These are phyloP conservation scores for Sus cebifrons DNA, from an alignment of 2,797 vertebrate species.

Conservation along the genomic window DNA sequence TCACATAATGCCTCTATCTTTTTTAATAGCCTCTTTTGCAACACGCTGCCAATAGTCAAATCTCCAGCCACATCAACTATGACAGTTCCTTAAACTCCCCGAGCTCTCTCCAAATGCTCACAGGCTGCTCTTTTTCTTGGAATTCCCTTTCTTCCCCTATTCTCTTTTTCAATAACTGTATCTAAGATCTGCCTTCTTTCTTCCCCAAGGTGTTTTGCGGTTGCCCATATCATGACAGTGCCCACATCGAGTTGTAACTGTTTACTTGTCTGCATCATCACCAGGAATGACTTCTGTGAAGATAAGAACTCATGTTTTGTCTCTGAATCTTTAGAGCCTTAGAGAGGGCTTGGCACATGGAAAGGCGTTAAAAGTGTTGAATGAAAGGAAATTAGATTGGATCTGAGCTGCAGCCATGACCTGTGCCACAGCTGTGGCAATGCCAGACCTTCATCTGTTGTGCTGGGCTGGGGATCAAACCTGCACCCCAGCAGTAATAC, in stretches of 20 bases:
- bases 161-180: background rate
- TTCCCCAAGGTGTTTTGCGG: background rate
- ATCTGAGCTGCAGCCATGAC: too few species aligned
- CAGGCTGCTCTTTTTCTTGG: background rate
- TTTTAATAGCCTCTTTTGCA: background rate
- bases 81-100: background rate
- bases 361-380: background rate
- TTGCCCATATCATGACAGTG: background rate
- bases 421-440: too few species aligned
- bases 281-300: background rate
- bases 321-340: background rate
- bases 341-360: background rate
- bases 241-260: too few species aligned
- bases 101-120: background rate
- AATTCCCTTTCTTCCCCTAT: background rate
- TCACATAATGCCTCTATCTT: background rate
- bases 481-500: too few species aligned
- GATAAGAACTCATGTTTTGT: background rate
- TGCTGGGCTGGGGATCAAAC: too few species aligned
- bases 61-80: too few species aligned
- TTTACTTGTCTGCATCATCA: background rate
- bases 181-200: background rate
- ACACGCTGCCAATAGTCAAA: rapidly evolving
- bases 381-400: background rate
- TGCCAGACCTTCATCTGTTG: too few species aligned